Percentiles rank a stretch among this genome's conserved stretches.
These are phyloP conservation scores for Corythaeola cristata DNA, from an alignment of 2,113 vertebrate genomes.

Conservation along the genomic window DNA sequence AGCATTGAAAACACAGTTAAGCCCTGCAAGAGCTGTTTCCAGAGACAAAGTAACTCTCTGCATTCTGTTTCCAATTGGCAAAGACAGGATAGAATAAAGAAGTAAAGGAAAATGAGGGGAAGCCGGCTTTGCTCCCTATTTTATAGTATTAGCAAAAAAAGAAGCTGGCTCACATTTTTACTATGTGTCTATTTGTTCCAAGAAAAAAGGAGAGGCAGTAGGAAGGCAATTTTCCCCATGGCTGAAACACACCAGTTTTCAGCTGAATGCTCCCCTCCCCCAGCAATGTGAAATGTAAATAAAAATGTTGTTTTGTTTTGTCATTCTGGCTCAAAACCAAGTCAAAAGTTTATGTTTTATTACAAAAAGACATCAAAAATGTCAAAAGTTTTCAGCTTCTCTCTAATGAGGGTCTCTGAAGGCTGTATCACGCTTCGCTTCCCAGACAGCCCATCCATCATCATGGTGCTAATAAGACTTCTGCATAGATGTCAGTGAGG, in stretches of 20 bases:
- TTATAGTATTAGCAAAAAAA: background rate
- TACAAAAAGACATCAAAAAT: background rate
- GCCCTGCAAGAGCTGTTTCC: background rate
- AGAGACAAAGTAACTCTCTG: constrained; percentile 19
- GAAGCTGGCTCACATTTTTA: constrained; percentile 36
- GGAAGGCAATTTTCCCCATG: background rate
- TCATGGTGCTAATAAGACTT: background rate
- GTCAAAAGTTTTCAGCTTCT: background rate
- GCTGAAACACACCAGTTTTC: background rate
- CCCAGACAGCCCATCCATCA: background rate
- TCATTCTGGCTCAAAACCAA: background rate
- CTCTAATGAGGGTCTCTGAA: background rate
- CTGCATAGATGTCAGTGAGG: background rate
- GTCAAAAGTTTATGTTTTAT: background rate
- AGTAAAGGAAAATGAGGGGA: constrained; percentile 45
- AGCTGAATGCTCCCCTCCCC: background rate
- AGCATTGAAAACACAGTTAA: constrained; percentile 2
- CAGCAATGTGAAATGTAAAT: background rate
- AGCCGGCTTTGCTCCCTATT: constrained; percentile 13
- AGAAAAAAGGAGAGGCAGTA: background rate
- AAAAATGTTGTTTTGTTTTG: background rate
- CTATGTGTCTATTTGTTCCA: constrained; percentile 33
- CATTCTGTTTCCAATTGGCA: constrained; percentile 33
- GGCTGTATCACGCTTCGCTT: background rate
- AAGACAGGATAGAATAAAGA: constrained; percentile 31